Conservation (phyloP, 2,113 vertebrate genomes). For the Donacobius atricapilla region DNA sequence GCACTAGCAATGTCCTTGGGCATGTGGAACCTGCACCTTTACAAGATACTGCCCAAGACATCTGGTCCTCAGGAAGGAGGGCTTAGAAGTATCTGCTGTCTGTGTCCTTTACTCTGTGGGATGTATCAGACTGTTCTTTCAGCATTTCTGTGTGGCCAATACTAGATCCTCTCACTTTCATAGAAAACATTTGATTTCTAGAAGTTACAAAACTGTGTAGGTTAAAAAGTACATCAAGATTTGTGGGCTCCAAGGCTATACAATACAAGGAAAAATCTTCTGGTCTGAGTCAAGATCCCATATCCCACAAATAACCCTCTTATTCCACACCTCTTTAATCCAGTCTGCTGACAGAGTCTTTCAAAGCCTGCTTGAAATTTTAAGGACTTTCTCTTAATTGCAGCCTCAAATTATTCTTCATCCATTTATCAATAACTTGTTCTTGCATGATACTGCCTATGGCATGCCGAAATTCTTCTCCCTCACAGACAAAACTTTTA, state of each 20-base stretch:
- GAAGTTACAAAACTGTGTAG: not conserved
- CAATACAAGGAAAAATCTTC: not conserved
- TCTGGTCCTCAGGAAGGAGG: not conserved
- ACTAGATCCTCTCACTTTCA: not conserved
- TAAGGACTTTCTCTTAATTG: not conserved
- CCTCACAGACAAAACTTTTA: not conserved
- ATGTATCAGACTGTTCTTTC: not conserved
- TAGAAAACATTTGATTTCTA: not conserved
- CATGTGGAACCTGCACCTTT: not conserved
- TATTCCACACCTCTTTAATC: not conserved
- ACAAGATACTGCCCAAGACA: accelerated
- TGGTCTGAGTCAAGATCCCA: not conserved
- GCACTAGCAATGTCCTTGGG: not conserved
- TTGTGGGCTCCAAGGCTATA: not conserved
- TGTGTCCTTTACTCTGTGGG: not conserved
- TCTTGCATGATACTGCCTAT: not conserved
- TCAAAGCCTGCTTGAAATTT: not conserved
- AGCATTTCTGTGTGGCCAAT: not conserved
- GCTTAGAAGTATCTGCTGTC: not conserved
- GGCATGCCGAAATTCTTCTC: not conserved
- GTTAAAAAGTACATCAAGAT: not conserved
- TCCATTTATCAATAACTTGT: not conserved
- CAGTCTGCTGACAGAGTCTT: not conserved
- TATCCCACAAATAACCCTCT: not conserved
- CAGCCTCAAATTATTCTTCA: not conserved